Percentiles rank a stretch among this genome's conserved stretches.
phyloP scores from a whole-genome alignment of 2,888 invertebrate species.

The Mesopsocus fuscifrons region DNA sequence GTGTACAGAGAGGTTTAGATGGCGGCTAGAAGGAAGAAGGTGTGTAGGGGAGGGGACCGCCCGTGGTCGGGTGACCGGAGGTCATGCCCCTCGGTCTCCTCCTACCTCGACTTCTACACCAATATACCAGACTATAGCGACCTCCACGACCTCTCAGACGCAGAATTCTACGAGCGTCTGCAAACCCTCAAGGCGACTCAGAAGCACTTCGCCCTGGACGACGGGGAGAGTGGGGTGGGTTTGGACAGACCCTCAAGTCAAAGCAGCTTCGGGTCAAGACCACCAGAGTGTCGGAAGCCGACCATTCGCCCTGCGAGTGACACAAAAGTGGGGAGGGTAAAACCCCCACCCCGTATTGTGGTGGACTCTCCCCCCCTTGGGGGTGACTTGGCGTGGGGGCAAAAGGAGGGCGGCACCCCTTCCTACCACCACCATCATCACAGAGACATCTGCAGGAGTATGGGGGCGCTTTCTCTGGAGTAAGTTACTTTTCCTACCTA shows the following conservation, averaged over 20 bases:
- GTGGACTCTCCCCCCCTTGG: not conserved
- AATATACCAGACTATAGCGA: conserved; percentile 67
- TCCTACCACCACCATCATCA: not conserved
- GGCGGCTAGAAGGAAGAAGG: no score
- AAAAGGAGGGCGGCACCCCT: not conserved
- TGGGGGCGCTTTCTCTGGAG: not conserved
- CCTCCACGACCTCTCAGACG: conserved; percentile 50
- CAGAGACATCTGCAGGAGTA: not conserved
- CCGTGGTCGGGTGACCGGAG: no score
- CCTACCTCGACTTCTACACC: conserved; percentile 49
- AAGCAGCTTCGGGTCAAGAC: not conserved
- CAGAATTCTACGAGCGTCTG: conserved; percentile 53
- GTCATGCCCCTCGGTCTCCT: conserved; percentile 30
- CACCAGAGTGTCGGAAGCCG: not conserved
- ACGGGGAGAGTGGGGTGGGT: conserved; percentile 3
- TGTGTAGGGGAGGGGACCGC: no score
- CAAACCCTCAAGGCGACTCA: conserved; percentile 45
- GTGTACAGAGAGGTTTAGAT: no score
- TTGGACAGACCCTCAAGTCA: conserved; percentile 2
- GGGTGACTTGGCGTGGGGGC: not conserved
- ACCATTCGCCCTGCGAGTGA: no score
- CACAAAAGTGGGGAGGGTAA: no score
- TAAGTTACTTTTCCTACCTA: no score
- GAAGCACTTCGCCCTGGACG: conserved; percentile 25
- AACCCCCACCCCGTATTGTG: not conserved